A percentile compares a stretch with the other conserved stretches of the same genome.
Evolutionary conservation across 2,113 vertebrate species (phyloP).

Genomic region (human (Homo sapiens)): GRCh38 chr12:125220001-125220500

Average conservation of each 20-base stretch:
- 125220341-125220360: background rate
- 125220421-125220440: background rate
- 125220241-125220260: background rate
- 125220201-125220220: background rate
- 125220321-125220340: background rate
- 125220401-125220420: background rate
- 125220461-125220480: constrained; percentile 60
- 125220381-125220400: background rate
- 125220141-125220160: background rate
- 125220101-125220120: background rate
- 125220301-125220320: background rate
- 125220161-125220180: background rate
- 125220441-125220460: constrained; percentile 35
- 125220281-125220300: background rate
- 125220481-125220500: constrained; percentile 60
- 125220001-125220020: no score
- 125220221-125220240: background rate
- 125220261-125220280: background rate
- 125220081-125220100: background rate
- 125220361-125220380: background rate
- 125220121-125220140: background rate
- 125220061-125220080: background rate
- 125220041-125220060: background rate
- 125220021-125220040: background rate
- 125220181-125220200: background rate